phyloP scores from a whole-genome alignment of 1,140 invertebrate species.

The Drosophila nigrodunni region DNA sequence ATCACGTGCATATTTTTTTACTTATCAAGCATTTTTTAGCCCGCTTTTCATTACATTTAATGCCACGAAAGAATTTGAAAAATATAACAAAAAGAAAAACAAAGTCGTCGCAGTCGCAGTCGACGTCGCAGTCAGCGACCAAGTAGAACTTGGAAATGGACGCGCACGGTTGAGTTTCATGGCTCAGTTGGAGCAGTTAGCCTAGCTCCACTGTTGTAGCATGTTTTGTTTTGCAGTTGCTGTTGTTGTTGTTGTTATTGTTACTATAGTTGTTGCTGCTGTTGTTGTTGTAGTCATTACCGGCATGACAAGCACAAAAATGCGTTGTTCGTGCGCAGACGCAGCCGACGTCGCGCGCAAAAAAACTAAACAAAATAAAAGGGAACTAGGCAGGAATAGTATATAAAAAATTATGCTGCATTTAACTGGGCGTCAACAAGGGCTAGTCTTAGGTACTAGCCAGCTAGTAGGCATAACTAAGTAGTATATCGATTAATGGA shows the following conservation, averaged over 20 bases:
- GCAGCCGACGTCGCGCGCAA: conserved; percentile 35
- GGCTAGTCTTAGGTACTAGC: conserved; percentile 49
- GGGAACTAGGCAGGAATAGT: conserved; percentile 3
- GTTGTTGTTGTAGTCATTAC: conserved; percentile 73
- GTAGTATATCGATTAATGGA: conserved; percentile 70
- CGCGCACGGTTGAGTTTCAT: conserved; percentile 81
- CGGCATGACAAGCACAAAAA: conserved; percentile 84
- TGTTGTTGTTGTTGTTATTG: conserved; percentile 48
- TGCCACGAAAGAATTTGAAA: conserved; percentile 81
- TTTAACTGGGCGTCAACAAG: conserved; percentile 71
- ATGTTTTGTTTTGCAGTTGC: conserved; percentile 55
- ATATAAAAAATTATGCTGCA: conserved; percentile 61
- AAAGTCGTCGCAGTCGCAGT: background rate
- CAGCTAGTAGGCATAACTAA: conserved; percentile 39
- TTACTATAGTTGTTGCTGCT: conserved; percentile 29
- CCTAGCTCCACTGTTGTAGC: conserved; percentile 72
- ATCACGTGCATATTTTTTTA: conserved; percentile 63
- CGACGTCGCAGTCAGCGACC: conserved; percentile 16
- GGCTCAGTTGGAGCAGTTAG: conserved; percentile 79
- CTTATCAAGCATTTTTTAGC: conserved; percentile 66
- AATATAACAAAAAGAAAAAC: conserved; percentile 69
- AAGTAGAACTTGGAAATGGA: conserved; percentile 60
- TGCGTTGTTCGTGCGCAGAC: conserved; percentile 75
- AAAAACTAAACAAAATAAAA: conserved; percentile 42
- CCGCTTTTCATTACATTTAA: conserved; percentile 82